Evolutionary conservation across 2,797 vertebrate species (phyloP).

Genomic region (Pseudochirops corinnae): DNA sequence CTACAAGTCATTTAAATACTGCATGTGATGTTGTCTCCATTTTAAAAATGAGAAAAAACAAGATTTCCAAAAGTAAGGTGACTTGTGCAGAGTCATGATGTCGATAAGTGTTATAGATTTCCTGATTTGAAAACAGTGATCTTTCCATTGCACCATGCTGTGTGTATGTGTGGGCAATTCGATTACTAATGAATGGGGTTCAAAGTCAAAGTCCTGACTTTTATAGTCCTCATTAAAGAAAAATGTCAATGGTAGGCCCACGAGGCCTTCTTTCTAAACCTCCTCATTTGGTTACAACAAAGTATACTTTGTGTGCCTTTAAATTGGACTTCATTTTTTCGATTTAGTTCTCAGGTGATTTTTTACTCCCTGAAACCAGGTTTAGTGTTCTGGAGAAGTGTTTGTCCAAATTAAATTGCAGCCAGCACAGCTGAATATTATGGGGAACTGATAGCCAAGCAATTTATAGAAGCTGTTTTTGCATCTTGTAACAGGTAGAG

Average conservation of each 20-base stretch:
- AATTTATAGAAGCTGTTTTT: conserved; percentile 22
- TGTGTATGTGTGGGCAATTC: not conserved
- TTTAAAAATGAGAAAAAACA: not conserved
- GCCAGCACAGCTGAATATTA: not conserved
- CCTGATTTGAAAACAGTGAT: not conserved
- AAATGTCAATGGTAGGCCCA: not conserved
- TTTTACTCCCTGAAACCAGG: not conserved
- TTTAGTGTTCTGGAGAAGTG: conserved; percentile 24
- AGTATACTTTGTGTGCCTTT: not conserved
- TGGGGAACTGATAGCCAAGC: not conserved
- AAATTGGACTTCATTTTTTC: conserved; percentile 20
- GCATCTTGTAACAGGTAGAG: not conserved
- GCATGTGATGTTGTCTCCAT: not conserved
- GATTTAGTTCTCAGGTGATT: conserved; percentile 27
- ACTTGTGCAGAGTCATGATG: not conserved
- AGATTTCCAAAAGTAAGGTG: not conserved
- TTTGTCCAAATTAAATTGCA: conserved; percentile 22
- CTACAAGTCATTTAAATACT: not conserved
- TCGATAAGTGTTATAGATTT: not conserved
- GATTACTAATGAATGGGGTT: not conserved
- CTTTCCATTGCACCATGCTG: not conserved
- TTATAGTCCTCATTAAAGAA: conserved; percentile 33
- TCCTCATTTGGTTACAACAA: not conserved
- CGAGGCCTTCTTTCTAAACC: not conserved
- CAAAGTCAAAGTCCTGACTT: not conserved